Evolutionary conservation across 92 coral and sea anemone genomes (phyloP).

Genomic region (Heteractis magnifica): DNA sequence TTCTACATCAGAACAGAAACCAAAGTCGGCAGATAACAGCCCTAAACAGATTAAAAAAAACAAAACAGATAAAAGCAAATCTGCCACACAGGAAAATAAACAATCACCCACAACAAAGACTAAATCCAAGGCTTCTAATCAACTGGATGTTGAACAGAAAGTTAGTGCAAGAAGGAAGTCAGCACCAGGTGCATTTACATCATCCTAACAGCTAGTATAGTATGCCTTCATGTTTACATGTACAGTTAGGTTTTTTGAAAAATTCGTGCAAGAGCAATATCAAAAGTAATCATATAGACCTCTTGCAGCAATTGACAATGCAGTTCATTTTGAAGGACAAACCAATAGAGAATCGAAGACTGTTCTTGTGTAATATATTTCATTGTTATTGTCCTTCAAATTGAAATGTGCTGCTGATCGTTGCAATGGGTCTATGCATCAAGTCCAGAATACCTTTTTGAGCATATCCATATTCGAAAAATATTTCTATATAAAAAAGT

Average conservation of each 20-base stretch:
- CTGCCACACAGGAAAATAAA: slow-evolving; percentile 13
- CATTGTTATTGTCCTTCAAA: no score
- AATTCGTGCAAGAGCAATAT: not conserved
- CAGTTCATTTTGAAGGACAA: no score
- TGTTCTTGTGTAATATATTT: no score
- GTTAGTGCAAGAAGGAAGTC: slow-evolving; percentile 33
- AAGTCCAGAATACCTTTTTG: no score
- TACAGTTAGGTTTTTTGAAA: not conserved
- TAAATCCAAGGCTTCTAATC: slow-evolving; percentile 21
- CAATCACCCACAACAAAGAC: slow-evolving; percentile 10
- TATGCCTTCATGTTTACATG: not conserved
- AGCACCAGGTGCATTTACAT: slow-evolving; percentile 48
- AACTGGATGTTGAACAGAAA: slow-evolving; percentile 22
- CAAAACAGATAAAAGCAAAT: slow-evolving; percentile 13
- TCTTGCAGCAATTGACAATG: no score
- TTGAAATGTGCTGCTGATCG: no score
- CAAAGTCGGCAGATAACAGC: slow-evolving; percentile 37
- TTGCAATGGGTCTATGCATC: no score
- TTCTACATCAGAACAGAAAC: slow-evolving; percentile 8
- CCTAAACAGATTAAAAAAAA: slow-evolving; percentile 16
- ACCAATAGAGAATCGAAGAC: no score
- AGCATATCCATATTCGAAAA: no score
- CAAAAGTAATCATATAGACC: no score
- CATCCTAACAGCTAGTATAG: slow-evolving; percentile 10
- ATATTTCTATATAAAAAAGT: no score